A percentile compares a stretch with the other conserved stretches of the same genome.
phyloP scores from a whole-genome alignment of 2,888 invertebrate genomes.

The Ferdinandea cuprea region DNA sequence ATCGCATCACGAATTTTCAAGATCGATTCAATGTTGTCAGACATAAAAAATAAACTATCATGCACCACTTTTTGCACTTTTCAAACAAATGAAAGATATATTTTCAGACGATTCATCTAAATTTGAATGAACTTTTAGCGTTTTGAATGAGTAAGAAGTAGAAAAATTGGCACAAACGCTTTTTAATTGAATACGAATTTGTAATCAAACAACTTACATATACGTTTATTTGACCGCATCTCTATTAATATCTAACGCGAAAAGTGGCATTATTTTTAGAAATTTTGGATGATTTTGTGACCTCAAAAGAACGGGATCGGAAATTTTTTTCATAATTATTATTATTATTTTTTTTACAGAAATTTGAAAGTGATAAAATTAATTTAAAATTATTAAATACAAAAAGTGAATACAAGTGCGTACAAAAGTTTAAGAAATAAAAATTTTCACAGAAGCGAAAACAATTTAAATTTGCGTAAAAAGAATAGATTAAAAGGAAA shows the following conservation, averaged over 20 bases:
- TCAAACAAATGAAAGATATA: background rate
- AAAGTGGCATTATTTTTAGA: conserved; percentile 45
- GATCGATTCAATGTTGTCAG: conserved; percentile 6
- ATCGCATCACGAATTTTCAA: conserved; percentile 6
- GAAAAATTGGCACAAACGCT: conserved; percentile 26
- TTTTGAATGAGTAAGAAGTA: background rate
- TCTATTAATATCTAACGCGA: conserved; percentile 46
- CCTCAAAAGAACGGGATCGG: conserved; percentile 10
- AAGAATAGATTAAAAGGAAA: conserved; percentile 43
- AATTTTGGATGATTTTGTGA: conserved; percentile 14
- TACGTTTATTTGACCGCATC: conserved; percentile 33
- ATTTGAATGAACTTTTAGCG: background rate
- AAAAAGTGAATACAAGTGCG: conserved; percentile 20
- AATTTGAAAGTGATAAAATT: background rate
- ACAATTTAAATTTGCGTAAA: conserved; percentile 18
- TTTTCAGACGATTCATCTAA: background rate
- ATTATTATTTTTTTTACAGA: conserved; percentile 12
- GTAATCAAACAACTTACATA: conserved; percentile 18
- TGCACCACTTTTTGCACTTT: background rate
- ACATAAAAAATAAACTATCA: background rate
- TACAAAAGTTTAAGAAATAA: conserved; percentile 7
- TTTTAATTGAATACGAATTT: conserved; percentile 26
- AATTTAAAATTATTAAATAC: background rate
- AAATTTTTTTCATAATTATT: conserved; percentile 19
- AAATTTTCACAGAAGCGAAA: background rate